These are phyloP conservation scores for Anoncus sp. DNA, from an alignment of 2,888 invertebrate genomes.

Conservation along the genomic window DNA sequence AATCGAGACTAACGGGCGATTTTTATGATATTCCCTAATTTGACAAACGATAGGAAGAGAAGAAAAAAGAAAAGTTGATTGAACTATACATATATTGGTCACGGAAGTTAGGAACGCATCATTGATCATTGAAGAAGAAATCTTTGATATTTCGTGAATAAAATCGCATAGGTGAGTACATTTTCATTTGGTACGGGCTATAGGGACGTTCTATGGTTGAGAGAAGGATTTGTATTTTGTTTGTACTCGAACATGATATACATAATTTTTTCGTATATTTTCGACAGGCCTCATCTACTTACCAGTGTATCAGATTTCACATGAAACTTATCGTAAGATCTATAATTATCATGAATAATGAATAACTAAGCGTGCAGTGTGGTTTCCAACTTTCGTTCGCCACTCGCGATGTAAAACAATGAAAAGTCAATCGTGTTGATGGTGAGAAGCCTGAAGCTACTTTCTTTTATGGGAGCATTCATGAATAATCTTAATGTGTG, in stretches of 20 bases:
- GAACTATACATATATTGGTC: background rate
- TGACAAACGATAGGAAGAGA: slow-evolving; percentile 2
- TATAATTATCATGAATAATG: slow-evolving; percentile 21
- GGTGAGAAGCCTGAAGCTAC: slow-evolving; percentile 3
- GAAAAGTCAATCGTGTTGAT: slow-evolving; percentile 22
- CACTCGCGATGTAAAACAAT: slow-evolving; percentile 11
- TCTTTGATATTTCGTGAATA: background rate
- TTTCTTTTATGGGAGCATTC: slow-evolving; percentile 23
- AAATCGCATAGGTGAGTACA: too few species aligned
- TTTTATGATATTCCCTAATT: slow-evolving; percentile 23
- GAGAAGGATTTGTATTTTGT: too few species aligned
- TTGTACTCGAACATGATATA: background rate
- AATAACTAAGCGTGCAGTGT: background rate
- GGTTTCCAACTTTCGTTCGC: slow-evolving; percentile 26
- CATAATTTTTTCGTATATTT: background rate
- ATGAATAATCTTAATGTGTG: slow-evolving; percentile 17
- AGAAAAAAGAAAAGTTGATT: background rate
- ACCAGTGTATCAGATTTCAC: background rate
- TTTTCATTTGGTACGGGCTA: too few species aligned
- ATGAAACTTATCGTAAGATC: background rate
- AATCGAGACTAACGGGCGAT: slow-evolving; percentile 36
- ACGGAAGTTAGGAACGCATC: slow-evolving; percentile 2
- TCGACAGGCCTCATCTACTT: background rate
- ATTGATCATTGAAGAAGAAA: background rate
- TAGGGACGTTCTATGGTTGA: too few species aligned